phyloP scores from a whole-genome alignment of 64 coral and sea anemone genomes.

The Astreopora myriophthalma region DNA sequence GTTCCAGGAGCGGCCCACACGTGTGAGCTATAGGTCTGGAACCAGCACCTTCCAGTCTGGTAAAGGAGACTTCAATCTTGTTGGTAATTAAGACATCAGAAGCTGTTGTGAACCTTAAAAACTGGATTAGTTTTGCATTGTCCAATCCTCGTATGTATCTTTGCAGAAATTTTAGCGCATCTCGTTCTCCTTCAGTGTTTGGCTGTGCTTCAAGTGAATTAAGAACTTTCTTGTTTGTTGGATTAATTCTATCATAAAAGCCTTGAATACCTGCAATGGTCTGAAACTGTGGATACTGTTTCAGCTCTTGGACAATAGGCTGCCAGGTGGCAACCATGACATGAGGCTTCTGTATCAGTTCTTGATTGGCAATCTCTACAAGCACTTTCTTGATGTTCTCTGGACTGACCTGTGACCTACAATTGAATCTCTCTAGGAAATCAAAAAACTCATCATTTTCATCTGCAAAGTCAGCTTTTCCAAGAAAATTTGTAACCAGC shows the following conservation, averaged over 20 bases:
- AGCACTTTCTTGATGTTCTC: slow-evolving; percentile 45
- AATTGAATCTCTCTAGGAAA: slow-evolving; percentile 71
- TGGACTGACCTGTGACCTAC: slow-evolving; percentile 26
- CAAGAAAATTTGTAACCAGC: slow-evolving; percentile 24
- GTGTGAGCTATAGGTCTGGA: slow-evolving; percentile 68
- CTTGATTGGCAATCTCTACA: slow-evolving; percentile 67
- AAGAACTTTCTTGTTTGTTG: slow-evolving; percentile 72
- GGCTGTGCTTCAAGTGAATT: slow-evolving; percentile 28
- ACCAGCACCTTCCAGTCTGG: slow-evolving; percentile 38
- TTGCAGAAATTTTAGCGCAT: slow-evolving; percentile 61
- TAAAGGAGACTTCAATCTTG: slow-evolving; percentile 48
- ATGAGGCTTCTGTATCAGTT: slow-evolving; percentile 70
- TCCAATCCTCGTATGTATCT: slow-evolving; percentile 70
- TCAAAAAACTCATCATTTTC: slow-evolving; percentile 62
- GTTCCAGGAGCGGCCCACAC: slow-evolving; percentile 53
- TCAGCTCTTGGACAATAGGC: slow-evolving; percentile 65
- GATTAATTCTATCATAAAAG: slow-evolving; percentile 34
- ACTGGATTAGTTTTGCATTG: slow-evolving; percentile 31
- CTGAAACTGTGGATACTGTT: slow-evolving; percentile 56
- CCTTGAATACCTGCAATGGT: background rate
- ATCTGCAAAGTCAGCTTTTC: slow-evolving; percentile 21
- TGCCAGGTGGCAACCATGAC: slow-evolving; percentile 67
- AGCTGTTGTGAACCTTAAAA: slow-evolving; percentile 69
- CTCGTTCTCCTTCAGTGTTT: slow-evolving; percentile 34
- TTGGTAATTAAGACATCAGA: slow-evolving; percentile 40